Base-by-base conservation (phyloP, 2,113 vertebrate species). In the Eretmochelys imbricata region DNA sequence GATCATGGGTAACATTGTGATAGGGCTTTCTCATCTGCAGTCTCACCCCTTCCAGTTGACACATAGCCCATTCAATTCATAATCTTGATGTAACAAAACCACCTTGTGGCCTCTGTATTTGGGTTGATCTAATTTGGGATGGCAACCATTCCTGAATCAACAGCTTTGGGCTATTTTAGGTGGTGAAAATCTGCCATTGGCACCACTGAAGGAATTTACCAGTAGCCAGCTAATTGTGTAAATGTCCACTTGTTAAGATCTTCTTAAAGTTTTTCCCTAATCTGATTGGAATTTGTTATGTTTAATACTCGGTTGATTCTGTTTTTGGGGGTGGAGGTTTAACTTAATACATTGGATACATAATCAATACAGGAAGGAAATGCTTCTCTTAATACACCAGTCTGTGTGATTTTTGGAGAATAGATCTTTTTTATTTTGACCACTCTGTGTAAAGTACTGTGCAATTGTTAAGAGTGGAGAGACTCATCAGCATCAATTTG, bases 161-260 rank as follows among this genome's bases (percentile, higher is more conserved):
- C 92, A 88, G 94, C 95, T 96, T 96, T 96, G 50, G 94, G 95
- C 95, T 98, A 97, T 97, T 97, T 97, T 96, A 65, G 95, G 93
- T 89, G 88, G 93, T 84, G 89, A 96, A 96, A 96, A 95, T 96
- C 94, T 97, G 88, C 93, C 90, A 94, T 16, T 96, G 96, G 97
- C 96, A 96, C 93, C 59, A 46, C 24, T 91, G 84, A 49, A 88
- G 91, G 94, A 96, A 95, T 97, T 97, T 95, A 92, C 87, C 92
- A 96, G 94, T 54, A 95, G 94, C 95, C 95, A 96, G 91, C 96
- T 97, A 97, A 96, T 97, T 96, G 97, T 81, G 95, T 96, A 98
- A 96, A 95, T 91, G 80, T 90, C 91, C 88, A 82, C 93, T 97
- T 94, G 92, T 91, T 96, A 95, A 97, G 94, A 92, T 93, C 95